phyloP scores from a whole-genome alignment of 2,797 vertebrate genomes.

The Catamblyrhynchus diadema region DNA sequence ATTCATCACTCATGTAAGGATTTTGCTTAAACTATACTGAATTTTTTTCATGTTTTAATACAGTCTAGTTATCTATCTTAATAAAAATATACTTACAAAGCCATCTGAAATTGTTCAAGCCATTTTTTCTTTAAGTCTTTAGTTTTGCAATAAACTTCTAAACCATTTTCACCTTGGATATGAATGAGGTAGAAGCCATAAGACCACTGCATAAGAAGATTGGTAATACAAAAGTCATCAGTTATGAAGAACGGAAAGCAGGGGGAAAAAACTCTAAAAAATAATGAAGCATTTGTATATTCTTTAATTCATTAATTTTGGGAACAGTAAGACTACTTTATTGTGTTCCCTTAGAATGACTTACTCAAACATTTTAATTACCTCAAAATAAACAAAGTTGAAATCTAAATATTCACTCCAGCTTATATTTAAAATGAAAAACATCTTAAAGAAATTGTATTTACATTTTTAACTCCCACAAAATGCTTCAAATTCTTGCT shows the following conservation, averaged over 20 bases:
- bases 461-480: background rate
- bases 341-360: background rate
- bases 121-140: constrained; percentile 99
- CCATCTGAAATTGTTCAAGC: constrained; percentile 98
- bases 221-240: constrained; percentile 25
- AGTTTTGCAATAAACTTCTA: constrained; percentile 98
- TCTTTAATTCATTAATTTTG: background rate
- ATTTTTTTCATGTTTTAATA: too few relatives aligned
- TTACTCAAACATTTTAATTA: background rate
- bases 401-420: background rate
- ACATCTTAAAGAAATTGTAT: background rate
- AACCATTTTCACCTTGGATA: constrained; percentile 92
- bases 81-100: constrained; percentile 86
- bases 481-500: background rate
- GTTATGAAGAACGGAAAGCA: background rate
- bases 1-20: too few relatives aligned
- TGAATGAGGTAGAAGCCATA: constrained; percentile 99
- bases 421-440: background rate
- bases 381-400: background rate
- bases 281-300: background rate
- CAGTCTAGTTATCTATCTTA: background rate
- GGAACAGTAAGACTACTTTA: background rate
- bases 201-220: constrained; percentile 87
- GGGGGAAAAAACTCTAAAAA: too few relatives aligned
- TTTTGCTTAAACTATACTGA: too few relatives aligned